A percentile compares a stretch with the other conserved stretches of the same genome.
These are phyloP conservation scores for Tribolium madens DNA, from an alignment of 1,140 invertebrate genomes.

Conservation along the genomic window DNA sequence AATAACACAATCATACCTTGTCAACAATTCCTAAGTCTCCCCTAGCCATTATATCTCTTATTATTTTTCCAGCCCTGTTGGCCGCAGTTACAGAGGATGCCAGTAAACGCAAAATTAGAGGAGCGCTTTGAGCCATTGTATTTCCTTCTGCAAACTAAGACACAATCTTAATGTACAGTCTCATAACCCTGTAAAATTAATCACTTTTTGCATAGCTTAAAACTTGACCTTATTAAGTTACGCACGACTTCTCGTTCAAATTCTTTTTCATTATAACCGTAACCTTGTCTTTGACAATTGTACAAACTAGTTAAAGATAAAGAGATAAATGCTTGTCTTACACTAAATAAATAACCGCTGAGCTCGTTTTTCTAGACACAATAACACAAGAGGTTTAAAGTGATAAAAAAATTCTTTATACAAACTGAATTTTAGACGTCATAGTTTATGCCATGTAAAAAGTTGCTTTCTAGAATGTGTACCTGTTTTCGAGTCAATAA, in stretches of 20 bases:
- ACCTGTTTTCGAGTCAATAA: neutral
- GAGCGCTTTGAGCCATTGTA: constrained; percentile 70
- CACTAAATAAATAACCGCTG: neutral
- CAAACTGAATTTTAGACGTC: no score
- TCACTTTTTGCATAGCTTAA: neutral
- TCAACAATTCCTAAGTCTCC: constrained; percentile 92
- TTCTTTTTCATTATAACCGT: neutral
- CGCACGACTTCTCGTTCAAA: constrained; percentile 16
- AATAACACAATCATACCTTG: constrained; percentile 73
- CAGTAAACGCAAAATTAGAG: constrained; percentile 76
- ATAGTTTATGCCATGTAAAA: neutral
- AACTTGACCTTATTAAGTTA: constrained; percentile 13
- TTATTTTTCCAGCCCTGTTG: constrained; percentile 87
- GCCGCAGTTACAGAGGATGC: constrained; percentile 85
- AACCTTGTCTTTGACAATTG: constrained; percentile 3
- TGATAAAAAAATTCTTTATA: no score
- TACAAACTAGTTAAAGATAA: neutral
- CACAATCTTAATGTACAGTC: neutral
- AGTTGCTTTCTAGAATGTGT: neutral
- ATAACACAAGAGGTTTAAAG: neutral
- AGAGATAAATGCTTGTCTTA: neutral
- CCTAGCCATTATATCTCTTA: constrained; percentile 88
- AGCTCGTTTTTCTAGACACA: neutral
- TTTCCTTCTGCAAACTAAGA: constrained; percentile 1
- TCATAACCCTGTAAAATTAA: neutral